Evolutionary conservation across 2,797 vertebrate species (phyloP).

Genomic region (Gymnoscopelus microlampas): DNA sequence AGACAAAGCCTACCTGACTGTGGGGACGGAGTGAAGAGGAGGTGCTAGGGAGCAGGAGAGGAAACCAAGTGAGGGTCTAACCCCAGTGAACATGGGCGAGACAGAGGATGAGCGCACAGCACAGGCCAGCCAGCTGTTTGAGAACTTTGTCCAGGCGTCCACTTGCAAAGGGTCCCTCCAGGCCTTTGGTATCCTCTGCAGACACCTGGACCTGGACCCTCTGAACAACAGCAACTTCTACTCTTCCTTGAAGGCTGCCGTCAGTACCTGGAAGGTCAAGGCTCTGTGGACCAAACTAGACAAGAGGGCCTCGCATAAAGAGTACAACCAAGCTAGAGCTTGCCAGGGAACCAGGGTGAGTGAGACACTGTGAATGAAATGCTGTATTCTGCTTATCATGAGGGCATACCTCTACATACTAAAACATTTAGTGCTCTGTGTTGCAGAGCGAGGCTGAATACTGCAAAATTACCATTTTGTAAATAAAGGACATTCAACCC

Average conservation of each 20-base stretch:
- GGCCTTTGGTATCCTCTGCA: constrained; percentile 93
- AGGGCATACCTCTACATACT: too few relatives aligned
- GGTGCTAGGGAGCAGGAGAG: not conserved
- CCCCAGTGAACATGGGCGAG: constrained; percentile 85
- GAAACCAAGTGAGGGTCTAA: not conserved
- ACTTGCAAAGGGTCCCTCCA: constrained; percentile 96
- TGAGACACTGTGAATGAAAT: not conserved
- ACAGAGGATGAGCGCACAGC: constrained; percentile 87
- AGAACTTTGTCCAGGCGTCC: constrained; percentile 94
- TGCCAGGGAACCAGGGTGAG: constrained; percentile 91
- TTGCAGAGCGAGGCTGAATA: too few relatives aligned
- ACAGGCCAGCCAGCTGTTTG: constrained; percentile 92
- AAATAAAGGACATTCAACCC: too few relatives aligned
- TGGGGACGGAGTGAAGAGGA: constrained; percentile 19
- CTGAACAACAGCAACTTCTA: constrained; percentile 90
- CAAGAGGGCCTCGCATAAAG: constrained; percentile 93
- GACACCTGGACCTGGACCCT: constrained; percentile 91
- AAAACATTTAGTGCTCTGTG: too few relatives aligned
- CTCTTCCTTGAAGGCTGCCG: constrained; percentile 87
- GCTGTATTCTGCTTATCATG: not conserved
- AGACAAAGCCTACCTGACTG: constrained; percentile 23
- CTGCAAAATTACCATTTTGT: too few relatives aligned
- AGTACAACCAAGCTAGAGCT: constrained; percentile 89
- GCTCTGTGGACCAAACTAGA: constrained; percentile 96
- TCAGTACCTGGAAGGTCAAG: constrained; percentile 96